These are phyloP conservation scores for Trissolcus japonicus DNA, from an alignment of 2,888 invertebrate genomes.

Conservation along the genomic window DNA sequence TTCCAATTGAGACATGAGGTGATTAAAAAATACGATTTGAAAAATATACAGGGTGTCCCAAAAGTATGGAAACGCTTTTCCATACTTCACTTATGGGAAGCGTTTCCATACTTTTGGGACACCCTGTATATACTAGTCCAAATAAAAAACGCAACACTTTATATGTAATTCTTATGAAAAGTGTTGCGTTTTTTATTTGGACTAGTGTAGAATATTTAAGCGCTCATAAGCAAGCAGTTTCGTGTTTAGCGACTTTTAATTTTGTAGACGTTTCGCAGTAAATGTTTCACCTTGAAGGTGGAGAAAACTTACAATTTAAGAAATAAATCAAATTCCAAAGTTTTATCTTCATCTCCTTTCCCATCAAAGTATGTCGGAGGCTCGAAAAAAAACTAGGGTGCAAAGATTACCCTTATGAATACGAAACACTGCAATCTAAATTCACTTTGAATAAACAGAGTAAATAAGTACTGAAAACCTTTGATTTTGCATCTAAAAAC, in stretches of 20 bases:
- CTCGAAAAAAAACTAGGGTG: not conserved
- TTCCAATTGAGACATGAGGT: no score
- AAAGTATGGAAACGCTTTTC: no score
- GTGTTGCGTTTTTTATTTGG: no score
- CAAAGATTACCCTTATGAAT: slow-evolving; percentile 28
- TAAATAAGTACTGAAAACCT: not conserved
- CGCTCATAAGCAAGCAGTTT: slow-evolving; percentile 39
- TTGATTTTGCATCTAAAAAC: slow-evolving; percentile 2
- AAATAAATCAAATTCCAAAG: slow-evolving; percentile 46
- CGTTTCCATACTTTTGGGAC: no score
- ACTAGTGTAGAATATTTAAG: slow-evolving; percentile 17
- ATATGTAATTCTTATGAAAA: no score
- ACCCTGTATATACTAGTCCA: no score
- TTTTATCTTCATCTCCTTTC: slow-evolving; percentile 38
- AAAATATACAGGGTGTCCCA: no score
- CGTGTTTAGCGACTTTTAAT: slow-evolving; percentile 15
- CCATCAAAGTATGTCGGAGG: slow-evolving; percentile 26
- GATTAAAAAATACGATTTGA: no score
- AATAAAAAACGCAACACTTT: no score
- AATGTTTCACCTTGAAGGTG: slow-evolving; percentile 23
- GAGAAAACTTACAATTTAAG: slow-evolving; percentile 36
- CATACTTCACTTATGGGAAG: no score
- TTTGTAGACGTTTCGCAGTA: slow-evolving; percentile 13
- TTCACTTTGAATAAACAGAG: slow-evolving; percentile 13
- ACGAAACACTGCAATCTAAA: slow-evolving; percentile 1